These are phyloP conservation scores for Apis laboriosa DNA, from an alignment of 1,140 invertebrate genomes.

Conservation along the genomic window DNA sequence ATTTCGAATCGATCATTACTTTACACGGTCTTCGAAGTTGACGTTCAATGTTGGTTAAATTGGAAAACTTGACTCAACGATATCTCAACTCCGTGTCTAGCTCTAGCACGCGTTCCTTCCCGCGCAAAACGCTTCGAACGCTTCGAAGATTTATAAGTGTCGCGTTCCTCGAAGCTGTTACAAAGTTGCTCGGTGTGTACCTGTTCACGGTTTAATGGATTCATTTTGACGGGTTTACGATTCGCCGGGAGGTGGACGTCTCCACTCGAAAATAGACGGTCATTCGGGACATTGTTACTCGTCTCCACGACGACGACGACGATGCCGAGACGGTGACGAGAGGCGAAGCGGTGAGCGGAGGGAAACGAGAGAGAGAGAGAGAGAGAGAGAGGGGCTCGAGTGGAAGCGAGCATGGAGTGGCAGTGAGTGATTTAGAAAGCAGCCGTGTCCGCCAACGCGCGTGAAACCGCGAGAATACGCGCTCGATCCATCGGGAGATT, in stretches of 20 bases:
- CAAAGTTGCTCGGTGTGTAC: slow-evolving; percentile 30
- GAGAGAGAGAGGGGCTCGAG: slow-evolving; percentile 27
- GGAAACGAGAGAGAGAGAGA: slow-evolving; percentile 62
- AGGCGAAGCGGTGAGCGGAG: not conserved
- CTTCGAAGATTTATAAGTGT: slow-evolving; percentile 7
- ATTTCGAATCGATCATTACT: too few species aligned
- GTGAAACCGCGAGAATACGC: slow-evolving; percentile 45
- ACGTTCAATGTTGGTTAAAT: too few species aligned
- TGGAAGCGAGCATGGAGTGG: slow-evolving; percentile 3
- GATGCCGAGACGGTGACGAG: not conserved
- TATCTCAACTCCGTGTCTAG: too few species aligned
- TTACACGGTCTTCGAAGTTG: too few species aligned
- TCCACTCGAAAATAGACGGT: slow-evolving; percentile 71
- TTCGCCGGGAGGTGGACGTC: slow-evolving; percentile 62
- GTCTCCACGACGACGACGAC: slow-evolving; percentile 3
- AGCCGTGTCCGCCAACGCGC: slow-evolving; percentile 72
- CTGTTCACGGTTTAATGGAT: slow-evolving; percentile 65
- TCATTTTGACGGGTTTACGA: slow-evolving; percentile 64
- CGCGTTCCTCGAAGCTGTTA: slow-evolving; percentile 10
- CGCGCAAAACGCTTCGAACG: not conserved
- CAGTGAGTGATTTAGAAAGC: slow-evolving; percentile 72
- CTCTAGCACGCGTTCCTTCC: not conserved
- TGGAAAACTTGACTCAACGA: too few species aligned
- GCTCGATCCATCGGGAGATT: slow-evolving; percentile 67
- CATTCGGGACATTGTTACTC: slow-evolving; percentile 66